Percentiles rank a stretch among this genome's conserved stretches.
Evolutionary conservation across 30 jellyfish, hydroid and myxozoan genomes (phyloP).

Genomic region (Catostylus mosaicus): DNA sequence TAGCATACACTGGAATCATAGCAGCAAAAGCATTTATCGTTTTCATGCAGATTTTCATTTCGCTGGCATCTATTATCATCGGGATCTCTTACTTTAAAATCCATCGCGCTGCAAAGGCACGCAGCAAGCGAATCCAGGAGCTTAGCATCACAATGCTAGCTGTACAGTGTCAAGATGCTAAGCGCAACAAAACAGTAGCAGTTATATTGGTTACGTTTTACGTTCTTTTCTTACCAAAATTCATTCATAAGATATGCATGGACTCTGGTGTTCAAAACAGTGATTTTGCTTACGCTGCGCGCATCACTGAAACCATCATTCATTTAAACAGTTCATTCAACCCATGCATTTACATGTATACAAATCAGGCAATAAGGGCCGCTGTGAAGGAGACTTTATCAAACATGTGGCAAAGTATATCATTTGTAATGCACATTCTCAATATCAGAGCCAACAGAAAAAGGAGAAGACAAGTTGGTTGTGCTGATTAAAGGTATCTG

Average conservation of each 20-base stretch:
- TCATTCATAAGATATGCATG: background rate
- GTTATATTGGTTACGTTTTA: background rate
- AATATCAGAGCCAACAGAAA: too few species aligned
- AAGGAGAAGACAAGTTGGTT: too few species aligned
- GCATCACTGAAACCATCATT: background rate
- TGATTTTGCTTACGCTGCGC: slow-evolving; percentile 11
- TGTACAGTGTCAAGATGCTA: too few species aligned
- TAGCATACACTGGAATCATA: background rate
- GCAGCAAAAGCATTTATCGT: background rate
- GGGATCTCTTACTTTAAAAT: background rate
- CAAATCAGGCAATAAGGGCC: background rate
- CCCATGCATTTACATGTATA: slow-evolving; percentile 15
- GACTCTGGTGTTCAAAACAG: slow-evolving; percentile 3
- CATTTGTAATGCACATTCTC: too few species aligned
- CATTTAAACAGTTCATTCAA: slow-evolving; percentile 7
- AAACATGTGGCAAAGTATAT: too few species aligned
- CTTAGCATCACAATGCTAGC: background rate
- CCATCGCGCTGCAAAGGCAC: background rate
- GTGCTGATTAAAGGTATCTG: too few species aligned
- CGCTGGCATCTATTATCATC: background rate
- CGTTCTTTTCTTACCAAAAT: background rate
- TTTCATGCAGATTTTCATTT: background rate
- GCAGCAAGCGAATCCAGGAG: background rate
- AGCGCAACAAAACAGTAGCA: background rate
- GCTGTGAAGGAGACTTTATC: background rate